Evolutionary conservation across 2,113 vertebrate genomes (phyloP).

Genomic region (Willisornis vidua): DNA sequence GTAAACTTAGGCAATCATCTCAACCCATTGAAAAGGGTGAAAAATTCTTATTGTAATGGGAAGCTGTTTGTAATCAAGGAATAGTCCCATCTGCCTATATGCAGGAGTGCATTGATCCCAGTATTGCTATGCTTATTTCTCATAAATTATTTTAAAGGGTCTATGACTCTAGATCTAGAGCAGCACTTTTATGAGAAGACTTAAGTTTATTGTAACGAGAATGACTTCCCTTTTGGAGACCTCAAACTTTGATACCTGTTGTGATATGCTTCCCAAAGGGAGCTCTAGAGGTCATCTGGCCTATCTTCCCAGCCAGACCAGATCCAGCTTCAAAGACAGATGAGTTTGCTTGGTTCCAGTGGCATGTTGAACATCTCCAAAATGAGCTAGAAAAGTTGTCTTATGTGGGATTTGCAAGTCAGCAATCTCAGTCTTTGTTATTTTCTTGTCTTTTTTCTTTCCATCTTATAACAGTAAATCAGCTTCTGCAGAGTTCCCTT

Average conservation of each 20-base stretch:
- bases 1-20: not conserved
- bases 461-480: not conserved
- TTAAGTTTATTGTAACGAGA: not conserved
- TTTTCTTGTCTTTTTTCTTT: not conserved
- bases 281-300: not conserved
- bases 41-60: not conserved
- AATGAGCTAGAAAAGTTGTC: not conserved
- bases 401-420: not conserved
- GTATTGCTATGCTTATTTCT: not conserved
- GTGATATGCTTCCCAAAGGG: not conserved
- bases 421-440: not conserved
- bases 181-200: not conserved
- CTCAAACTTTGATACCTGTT: not conserved
- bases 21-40: not conserved
- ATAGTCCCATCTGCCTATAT: not conserved
- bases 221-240: not conserved
- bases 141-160: not conserved
- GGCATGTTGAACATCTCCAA: not conserved
- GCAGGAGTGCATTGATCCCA: not conserved
- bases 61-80: not conserved
- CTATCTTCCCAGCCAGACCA: not conserved
- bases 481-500: not conserved
- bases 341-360: not conserved
- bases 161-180: not conserved
- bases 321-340: not conserved